Evolutionary conservation across 2,113 vertebrate genomes (phyloP).

Genomic region (Columbina picui): DNA sequence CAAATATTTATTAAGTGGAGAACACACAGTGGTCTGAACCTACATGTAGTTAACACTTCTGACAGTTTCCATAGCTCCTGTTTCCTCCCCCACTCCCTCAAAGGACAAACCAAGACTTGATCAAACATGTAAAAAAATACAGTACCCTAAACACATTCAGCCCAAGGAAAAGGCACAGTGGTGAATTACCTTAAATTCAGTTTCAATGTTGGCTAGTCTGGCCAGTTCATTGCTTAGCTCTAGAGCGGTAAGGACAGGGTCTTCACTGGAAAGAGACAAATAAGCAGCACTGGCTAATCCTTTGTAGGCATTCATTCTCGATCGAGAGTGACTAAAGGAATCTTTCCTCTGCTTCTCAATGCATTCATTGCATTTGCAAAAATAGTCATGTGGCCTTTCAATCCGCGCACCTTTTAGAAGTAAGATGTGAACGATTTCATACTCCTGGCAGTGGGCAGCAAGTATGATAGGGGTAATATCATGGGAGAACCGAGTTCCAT

Average conservation of each 20-base stretch:
- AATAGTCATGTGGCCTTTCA: conserved; percentile 95
- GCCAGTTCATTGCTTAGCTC: conserved; percentile 98
- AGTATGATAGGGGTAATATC: conserved; percentile 94
- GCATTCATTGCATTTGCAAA: conserved; percentile 94
- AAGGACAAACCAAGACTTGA: not conserved
- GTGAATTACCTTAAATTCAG: conserved; percentile 94
- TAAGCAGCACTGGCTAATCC: conserved; percentile 95
- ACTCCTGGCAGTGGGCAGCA: conserved; percentile 96
- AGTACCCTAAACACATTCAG: not conserved
- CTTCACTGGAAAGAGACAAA: conserved; percentile 93
- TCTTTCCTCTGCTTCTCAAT: conserved; percentile 90
- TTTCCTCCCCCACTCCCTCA: not conserved
- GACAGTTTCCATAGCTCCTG: not conserved
- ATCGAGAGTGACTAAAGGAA: conserved; percentile 95
- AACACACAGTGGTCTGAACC: not conserved
- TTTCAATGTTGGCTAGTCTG: conserved; percentile 96
- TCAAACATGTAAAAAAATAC: not conserved
- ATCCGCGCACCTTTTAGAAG: conserved; percentile 92
- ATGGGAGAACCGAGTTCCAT: conserved; percentile 95
- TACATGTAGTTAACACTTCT: not conserved
- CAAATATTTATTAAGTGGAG: not conserved
- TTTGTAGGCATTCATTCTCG: conserved; percentile 97
- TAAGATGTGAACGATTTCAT: conserved; percentile 95
- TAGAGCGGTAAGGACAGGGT: conserved; percentile 92
- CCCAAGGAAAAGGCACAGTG: not conserved